Evolutionary conservation across 2,113 vertebrate genomes (phyloP), one percentile per base, ranked within the genome.

Genomic region (Aspiorhynchus laticeps): DNA sequence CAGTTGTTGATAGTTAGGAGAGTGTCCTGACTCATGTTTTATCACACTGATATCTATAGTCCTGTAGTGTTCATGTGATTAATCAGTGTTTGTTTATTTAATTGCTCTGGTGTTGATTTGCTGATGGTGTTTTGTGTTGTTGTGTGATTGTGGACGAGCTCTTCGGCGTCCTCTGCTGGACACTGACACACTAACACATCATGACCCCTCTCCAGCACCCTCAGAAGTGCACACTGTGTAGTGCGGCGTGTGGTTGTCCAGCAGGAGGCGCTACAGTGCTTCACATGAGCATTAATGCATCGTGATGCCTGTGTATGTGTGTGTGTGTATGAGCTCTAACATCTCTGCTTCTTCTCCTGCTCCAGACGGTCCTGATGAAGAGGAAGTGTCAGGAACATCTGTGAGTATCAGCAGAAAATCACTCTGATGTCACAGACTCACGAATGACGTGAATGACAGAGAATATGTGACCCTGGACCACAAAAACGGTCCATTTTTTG

Each of bases 371-470:
- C 85, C 95, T 97, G 88, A 95, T 99, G 89, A 99, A 99, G 93
- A 98, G 98, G 96, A 99, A 98, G 90, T 96, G 97, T 86, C 96
- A 98, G 88, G 97, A 98, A 90, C 97, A 99, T 92, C 94, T 98
- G 98, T 99, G 95, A 99, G 98, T 97, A 78, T 21, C 96, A 31
- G 21, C 26, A 5, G 53, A 7, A 56, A 56, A 48, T 48, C 46
- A 48, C 46, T 48, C 41, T 43, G 41, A 43, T 7, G 17, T 53
- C 15, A 36, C 15, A 0, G 31, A 46, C 43, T 43, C 46, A 5
- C 38, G 14, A 48, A 48, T 48, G 3, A 48, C 46, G 4, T 38
- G 26, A 31, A 0, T 67, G 63, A 67, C 14, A 3, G 26, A 67
- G 6, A 0, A 7, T n/a, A n/a, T 24, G 0, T 83, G 11, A 24